Conservation (phyloP, 2,888 invertebrate species). For the Electrophaes corylata region DNA sequence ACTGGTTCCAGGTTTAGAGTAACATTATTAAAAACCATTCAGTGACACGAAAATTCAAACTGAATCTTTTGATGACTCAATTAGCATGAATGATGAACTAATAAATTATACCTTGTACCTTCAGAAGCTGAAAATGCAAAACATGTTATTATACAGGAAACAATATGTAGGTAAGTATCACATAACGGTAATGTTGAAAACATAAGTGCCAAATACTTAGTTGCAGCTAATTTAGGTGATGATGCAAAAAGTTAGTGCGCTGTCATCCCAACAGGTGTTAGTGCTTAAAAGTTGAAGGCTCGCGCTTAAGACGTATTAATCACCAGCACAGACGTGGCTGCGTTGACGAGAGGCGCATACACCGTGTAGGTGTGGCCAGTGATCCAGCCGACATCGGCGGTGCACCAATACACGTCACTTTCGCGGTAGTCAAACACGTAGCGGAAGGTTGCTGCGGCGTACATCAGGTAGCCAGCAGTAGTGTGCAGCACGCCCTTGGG, state of each 20-base stretch:
- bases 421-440: slow-evolving; percentile 97
- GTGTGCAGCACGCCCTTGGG: slow-evolving; percentile 99
- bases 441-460: slow-evolving; percentile 96
- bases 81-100: slow-evolving; percentile 1
- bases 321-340: slow-evolving; percentile 97
- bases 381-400: slow-evolving; percentile 98
- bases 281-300: slow-evolving; percentile 18
- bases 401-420: slow-evolving; percentile 95
- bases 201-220: slow-evolving; percentile 17
- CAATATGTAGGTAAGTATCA: not conserved
- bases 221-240: slow-evolving; percentile 9
- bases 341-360: slow-evolving; percentile 97
- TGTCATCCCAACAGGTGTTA: slow-evolving; percentile 2
- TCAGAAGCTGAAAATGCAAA: slow-evolving; percentile 22
- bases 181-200: slow-evolving; percentile 8
- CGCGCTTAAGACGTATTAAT: slow-evolving; percentile 41
- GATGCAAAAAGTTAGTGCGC: slow-evolving; percentile 17
- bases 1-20: not conserved
- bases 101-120: slow-evolving; percentile 1
- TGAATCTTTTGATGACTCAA: not conserved
- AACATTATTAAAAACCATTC: not conserved
- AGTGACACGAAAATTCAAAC: not conserved
- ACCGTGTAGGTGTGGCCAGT: slow-evolving; percentile 97
- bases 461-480: slow-evolving; percentile 96
- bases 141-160: slow-evolving; percentile 4